Evolutionary conservation across 2,797 vertebrate species (phyloP).

Genomic region (Garrulus glandarius): DNA sequence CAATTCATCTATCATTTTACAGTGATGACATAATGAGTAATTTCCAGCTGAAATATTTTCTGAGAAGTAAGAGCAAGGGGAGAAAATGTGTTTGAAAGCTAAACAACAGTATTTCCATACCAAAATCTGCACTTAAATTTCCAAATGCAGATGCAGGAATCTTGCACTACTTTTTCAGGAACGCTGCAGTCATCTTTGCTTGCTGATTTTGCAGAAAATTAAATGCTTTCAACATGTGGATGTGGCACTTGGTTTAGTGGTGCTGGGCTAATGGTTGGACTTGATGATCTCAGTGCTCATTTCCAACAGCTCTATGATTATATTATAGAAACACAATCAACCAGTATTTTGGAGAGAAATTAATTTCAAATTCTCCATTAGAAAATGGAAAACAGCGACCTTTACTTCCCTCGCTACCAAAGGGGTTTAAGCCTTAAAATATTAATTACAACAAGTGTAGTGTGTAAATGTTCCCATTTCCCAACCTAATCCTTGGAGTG

Average conservation of each 20-base stretch:
- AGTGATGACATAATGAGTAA: background rate
- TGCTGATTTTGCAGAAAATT: background rate
- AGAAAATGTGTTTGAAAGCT: background rate
- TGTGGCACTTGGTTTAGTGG: background rate
- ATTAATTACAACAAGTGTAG: background rate
- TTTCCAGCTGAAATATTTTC: background rate
- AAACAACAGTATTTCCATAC: background rate
- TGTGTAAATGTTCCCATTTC: background rate
- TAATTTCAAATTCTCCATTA: background rate
- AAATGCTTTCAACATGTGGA: background rate
- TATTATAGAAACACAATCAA: background rate
- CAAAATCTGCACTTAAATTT: background rate
- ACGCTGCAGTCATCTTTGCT: background rate
- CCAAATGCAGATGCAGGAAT: background rate
- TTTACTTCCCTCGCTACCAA: background rate
- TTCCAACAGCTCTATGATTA: background rate
- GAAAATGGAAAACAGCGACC: background rate
- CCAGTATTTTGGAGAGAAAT: background rate
- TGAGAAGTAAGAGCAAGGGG: background rate
- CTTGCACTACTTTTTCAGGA: background rate
- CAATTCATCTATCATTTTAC: background rate
- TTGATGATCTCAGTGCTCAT: background rate
- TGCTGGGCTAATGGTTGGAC: background rate
- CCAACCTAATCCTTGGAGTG: background rate
- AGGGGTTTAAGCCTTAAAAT: background rate